Percentiles rank a stretch among this genome's conserved stretches.
These are phyloP conservation scores for Lycophotia porphyrea DNA, from an alignment of 2,888 invertebrate species.

Conservation along the genomic window DNA sequence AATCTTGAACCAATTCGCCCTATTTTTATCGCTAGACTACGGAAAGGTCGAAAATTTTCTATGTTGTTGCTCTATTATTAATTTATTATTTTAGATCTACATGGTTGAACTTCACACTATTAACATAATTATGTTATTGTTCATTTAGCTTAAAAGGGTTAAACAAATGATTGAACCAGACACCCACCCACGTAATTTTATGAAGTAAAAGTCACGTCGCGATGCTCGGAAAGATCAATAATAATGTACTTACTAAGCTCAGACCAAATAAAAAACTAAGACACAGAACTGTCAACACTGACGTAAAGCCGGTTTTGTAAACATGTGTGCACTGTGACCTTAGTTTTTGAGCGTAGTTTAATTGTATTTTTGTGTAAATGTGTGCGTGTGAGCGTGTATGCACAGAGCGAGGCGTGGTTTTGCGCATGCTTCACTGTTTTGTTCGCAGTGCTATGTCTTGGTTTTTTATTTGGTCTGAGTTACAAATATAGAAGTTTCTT, in stretches of 20 bases:
- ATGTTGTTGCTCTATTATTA: neutral
- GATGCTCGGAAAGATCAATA: neutral
- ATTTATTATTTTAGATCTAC: neutral
- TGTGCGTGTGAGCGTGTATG: too few relatives aligned
- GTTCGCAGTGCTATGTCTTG: too few relatives aligned
- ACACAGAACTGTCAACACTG: too few relatives aligned
- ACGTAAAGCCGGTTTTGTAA: too few relatives aligned
- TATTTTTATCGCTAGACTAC: neutral
- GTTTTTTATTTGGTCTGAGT: too few relatives aligned
- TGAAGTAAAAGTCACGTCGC: slow-evolving; percentile 7
- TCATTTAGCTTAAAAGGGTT: slow-evolving; percentile 5
- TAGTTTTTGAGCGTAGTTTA: too few relatives aligned
- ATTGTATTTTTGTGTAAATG: too few relatives aligned
- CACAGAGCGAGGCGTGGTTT: too few relatives aligned
- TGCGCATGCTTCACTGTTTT: too few relatives aligned
- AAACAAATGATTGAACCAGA: slow-evolving; percentile 5
- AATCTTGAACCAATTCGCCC: neutral
- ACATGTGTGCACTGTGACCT: too few relatives aligned
- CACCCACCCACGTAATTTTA: neutral
- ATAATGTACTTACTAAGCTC: neutral
- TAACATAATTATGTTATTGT: too few relatives aligned
- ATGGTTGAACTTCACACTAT: slow-evolving; percentile 36
- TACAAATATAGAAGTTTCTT: neutral
- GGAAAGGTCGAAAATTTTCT: slow-evolving; percentile 4
- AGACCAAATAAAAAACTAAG: too few relatives aligned